phyloP scores from a whole-genome alignment of 92 coral and sea anemone genomes.

The Diadumene lineata region DNA sequence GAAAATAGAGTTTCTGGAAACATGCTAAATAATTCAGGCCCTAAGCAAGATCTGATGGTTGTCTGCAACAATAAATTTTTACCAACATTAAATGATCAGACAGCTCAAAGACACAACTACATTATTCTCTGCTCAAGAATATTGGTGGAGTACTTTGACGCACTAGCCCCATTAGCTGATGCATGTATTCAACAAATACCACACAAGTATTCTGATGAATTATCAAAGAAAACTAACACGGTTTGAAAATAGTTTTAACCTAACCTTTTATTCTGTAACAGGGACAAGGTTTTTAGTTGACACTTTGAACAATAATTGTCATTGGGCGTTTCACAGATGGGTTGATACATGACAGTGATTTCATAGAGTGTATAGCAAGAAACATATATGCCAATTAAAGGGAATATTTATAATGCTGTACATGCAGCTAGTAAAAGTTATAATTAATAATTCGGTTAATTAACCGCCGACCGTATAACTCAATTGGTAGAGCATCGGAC shows the following conservation, averaged over 20 bases:
- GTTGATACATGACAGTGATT: no score
- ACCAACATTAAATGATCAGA: constrained; percentile 46
- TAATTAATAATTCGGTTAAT: no score
- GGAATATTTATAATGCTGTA: no score
- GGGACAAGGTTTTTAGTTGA: no score
- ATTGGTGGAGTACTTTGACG: constrained; percentile 56
- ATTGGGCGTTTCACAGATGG: no score
- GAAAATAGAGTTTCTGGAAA: constrained; percentile 65
- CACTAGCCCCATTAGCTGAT: constrained; percentile 37
- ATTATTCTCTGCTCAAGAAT: constrained; percentile 52
- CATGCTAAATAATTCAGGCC: constrained; percentile 24
- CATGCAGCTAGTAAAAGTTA: no score
- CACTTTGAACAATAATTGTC: no score
- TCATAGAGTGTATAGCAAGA: no score
- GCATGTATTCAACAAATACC: constrained; percentile 58
- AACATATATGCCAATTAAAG: no score
- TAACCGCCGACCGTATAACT: no score
- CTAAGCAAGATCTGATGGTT: constrained; percentile 42
- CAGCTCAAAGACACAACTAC: constrained; percentile 51
- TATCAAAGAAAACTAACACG: constrained; percentile 54
- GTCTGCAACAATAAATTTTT: constrained; percentile 46
- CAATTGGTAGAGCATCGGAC: no score
- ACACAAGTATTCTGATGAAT: constrained; percentile 49
- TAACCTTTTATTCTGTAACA: no score
- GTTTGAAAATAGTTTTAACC: constrained; percentile 30